Evolutionary conservation across 2,797 vertebrate species (phyloP), one percentile per base, ranked within the genome.

Genomic region (Epinephelus malabaricus): DNA sequence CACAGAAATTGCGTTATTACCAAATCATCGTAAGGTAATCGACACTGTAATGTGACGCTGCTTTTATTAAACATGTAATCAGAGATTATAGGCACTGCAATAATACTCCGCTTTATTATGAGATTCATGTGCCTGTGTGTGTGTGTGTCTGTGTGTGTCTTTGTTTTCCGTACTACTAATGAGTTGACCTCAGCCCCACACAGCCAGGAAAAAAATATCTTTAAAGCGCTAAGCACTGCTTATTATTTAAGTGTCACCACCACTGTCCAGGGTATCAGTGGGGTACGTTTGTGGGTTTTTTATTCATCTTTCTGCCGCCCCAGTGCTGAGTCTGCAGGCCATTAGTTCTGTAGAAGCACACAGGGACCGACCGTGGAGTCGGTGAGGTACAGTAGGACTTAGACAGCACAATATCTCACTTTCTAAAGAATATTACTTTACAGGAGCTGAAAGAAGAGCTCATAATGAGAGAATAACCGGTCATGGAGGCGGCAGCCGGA

Each of bases 191-290:
- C 89, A 88, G 84, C 76, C 74, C 75, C 87, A 69, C 67, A 2
- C 67, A 40, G 81, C 83, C 79, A 88, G 60, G 63, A 80, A 63
- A 93, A 65, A 83, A 65, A 83, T 82, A 89, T 84, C 71, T 86
- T 85, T 82, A 88, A 88, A 88, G 90, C 63, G 87, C 91, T 93
- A 93, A 96, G 91, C 94, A 93, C 84, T 83, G 88, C 90, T 94
- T 96, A 94, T 95, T 95, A 94, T 96, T 93, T 95, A 76, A 72
- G 81, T 92, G 93, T 86, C 76, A 89, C 92, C 86, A 86, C 69
- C 69, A 51, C 81, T 85, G 90, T 93, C 89, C 89, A 74, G 75
- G 75, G 78, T 91, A 89, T 94, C 90, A 92, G 89, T 88, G 77
- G 90, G 67, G 88, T 89, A 92, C 88, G n/a, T 93, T 90, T 82